Base-by-base conservation (phyloP, 2,888 invertebrate genomes). In the Alentia gelatinosa region DNA sequence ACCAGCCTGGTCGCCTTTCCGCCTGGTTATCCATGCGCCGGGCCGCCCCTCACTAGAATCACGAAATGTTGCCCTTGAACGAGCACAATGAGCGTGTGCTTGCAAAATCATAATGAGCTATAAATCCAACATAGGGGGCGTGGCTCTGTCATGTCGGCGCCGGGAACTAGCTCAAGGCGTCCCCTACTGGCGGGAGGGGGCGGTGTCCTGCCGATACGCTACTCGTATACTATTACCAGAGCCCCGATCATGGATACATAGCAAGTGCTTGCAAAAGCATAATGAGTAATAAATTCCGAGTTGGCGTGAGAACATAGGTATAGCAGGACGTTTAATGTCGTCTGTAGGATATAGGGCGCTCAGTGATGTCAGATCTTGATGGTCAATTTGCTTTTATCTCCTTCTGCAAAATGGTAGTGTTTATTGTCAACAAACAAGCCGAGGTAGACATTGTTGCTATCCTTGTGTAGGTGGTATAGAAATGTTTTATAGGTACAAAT, bases 21-120 rank as follows among this genome's bases (percentile, higher is more conserved):
- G 12, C 68, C 68, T 26, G 26, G 12, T 68, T 68, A 68, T 68
- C 68, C 56, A 56, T n/a, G 23, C 12, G 12, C 68, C 68, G 12
- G 68, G 26, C 68, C 30, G 30, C 30, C 12, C 68, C 30, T 15
- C 12, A 30, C 30, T 56, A 30, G 12, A 30, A 30, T 15, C 68
- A 68, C 68, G 23, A 26, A 26, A 19, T 15, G 12, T 1, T 42
- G 86, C 86, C 86, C 86, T n/a, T 42, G 86, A 86, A 86, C 50
- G 47, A 33, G 86, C 47, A 86, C 19, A 23, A 15, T 9, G 42
- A 9, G 12, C 26, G 30, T 15, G 47, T 33, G 37, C 89, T 89
- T 89, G 89, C 56, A 89, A 89, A 63, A 37, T 26, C 89, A 89
- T 89, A 89, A 56, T 89, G 89, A 50, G 63, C 89, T 50, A 63